A percentile compares a stretch with the other conserved stretches of the same genome.
These are phyloP conservation scores for Lerista edwardsae DNA, from an alignment of 2,797 vertebrate species.

Conservation along the genomic window DNA sequence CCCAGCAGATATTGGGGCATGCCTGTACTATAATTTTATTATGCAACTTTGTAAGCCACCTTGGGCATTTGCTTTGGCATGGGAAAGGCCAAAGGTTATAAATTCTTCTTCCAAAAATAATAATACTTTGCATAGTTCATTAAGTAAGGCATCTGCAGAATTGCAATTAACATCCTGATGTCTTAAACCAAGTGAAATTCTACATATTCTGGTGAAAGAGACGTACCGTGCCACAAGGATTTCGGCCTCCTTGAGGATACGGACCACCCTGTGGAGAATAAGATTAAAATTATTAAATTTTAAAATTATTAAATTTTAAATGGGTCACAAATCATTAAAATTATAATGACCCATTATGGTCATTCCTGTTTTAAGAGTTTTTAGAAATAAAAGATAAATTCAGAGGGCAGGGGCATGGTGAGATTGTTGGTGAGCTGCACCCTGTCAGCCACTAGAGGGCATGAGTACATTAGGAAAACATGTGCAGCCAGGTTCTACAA, in stretches of 20 bases:
- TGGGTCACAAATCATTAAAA: too few species aligned
- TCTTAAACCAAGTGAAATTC: neutral
- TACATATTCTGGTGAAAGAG: neutral
- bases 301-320: too few species aligned
- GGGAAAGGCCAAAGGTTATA: too few species aligned
- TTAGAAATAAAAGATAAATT: neutral
- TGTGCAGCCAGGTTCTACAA: neutral
- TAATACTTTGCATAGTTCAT: neutral
- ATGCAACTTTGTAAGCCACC: too few species aligned
- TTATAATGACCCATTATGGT: neutral
- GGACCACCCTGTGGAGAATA: neutral
- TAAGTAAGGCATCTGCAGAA: neutral
- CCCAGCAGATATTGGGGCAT: too few species aligned
- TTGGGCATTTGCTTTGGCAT: too few species aligned
- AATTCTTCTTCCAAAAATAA: too few species aligned
- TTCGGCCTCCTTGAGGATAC: neutral
- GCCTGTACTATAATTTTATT: too few species aligned
- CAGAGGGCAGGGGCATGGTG: neutral
- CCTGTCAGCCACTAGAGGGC: neutral
- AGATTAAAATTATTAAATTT: too few species aligned
- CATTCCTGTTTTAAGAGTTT: neutral
- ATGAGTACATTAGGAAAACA: neutral
- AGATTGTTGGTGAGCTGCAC: neutral
- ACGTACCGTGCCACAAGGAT: slow-evolving; percentile 9
- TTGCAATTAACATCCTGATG: neutral